Evolutionary conservation across 2,797 vertebrate genomes (phyloP).

Genomic region (Eospalax fontanierii): DNA sequence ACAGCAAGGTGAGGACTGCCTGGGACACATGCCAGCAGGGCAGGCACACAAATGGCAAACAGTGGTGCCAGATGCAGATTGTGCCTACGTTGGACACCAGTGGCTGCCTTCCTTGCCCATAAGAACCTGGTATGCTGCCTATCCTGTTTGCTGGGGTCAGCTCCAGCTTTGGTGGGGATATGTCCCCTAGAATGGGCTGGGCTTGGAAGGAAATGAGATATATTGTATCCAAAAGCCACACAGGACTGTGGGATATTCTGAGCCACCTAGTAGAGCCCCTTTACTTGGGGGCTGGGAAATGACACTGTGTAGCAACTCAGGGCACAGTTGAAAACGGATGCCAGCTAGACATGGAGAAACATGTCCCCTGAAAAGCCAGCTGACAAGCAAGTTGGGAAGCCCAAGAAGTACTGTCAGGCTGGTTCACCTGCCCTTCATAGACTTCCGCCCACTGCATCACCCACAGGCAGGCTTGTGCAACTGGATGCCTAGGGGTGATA

Average conservation of each 20-base stretch:
- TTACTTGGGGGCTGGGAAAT: not conserved
- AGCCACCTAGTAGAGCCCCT: not conserved
- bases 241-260: not conserved
- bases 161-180: not conserved
- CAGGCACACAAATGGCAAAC: fast-evolving
- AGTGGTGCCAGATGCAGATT: not conserved
- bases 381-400: not conserved
- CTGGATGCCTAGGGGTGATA: too few species aligned
- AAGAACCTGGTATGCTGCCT: not conserved
- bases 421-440: not conserved
- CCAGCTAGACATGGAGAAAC: not conserved
- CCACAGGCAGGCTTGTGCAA: not conserved
- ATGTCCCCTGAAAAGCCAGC: not conserved
- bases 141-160: not conserved
- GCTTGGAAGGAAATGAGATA: not conserved
- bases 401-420: not conserved
- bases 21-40: not conserved
- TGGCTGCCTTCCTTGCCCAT: not conserved
- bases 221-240: not conserved
- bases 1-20: not conserved
- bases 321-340: not conserved
- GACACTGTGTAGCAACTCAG: not conserved
- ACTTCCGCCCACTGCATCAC: not conserved
- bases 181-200: not conserved
- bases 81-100: fast-evolving